A percentile compares a stretch with the other conserved stretches of the same genome.
Conservation (phyloP, 2,113 vertebrate species). For the Edolisoma coerulescens region DNA sequence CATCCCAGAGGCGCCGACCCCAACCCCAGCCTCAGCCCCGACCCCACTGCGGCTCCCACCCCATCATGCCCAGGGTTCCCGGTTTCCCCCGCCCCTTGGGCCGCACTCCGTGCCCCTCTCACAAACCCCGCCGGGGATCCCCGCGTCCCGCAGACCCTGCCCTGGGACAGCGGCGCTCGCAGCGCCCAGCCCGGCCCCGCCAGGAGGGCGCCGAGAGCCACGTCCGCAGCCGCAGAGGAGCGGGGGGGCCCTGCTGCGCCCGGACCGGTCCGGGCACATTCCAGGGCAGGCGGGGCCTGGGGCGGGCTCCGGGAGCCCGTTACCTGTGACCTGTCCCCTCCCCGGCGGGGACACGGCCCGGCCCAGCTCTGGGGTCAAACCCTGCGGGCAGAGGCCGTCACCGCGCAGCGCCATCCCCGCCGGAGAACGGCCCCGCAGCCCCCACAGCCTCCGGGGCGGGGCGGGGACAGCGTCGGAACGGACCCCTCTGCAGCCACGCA, state of each 20-base stretch:
- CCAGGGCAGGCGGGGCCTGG: neutral
- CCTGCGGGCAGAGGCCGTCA: neutral
- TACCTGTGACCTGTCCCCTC: neutral
- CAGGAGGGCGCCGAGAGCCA: neutral
- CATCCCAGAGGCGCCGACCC: neutral
- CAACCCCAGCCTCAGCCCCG: too few relatives aligned
- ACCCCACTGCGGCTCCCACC: too few relatives aligned
- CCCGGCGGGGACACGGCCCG: neutral
- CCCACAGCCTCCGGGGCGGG: too few relatives aligned
- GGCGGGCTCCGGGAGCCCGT: neutral
- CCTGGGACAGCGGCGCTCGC: neutral
- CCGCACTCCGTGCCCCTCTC: neutral
- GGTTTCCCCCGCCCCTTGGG: neutral
- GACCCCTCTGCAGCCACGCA: too few relatives aligned
- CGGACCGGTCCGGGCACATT: neutral
- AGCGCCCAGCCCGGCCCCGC: neutral
- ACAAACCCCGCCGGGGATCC: neutral
- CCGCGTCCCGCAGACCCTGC: neutral
- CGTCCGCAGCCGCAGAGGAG: neutral
- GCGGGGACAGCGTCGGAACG: too few relatives aligned
- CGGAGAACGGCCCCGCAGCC: too few relatives aligned
- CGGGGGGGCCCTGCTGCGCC: neutral
- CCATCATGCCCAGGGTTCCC: too few relatives aligned
- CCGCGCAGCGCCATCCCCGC: neutral
- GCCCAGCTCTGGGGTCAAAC: neutral